Conservation (phyloP, 2,797 vertebrate species). For the Manis pentadactyla region DNA sequence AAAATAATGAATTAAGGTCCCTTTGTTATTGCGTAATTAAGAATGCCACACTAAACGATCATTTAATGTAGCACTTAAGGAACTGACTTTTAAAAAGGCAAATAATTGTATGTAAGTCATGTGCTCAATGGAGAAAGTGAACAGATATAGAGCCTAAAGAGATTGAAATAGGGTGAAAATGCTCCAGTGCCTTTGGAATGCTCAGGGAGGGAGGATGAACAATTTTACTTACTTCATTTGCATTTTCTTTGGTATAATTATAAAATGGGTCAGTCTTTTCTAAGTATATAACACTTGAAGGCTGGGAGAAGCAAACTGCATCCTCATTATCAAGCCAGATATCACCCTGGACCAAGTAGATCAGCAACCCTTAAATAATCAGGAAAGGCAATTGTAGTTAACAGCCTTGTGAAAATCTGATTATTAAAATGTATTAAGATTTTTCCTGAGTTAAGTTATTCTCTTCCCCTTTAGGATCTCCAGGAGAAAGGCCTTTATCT, state of each 20-base stretch:
- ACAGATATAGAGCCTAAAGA: background rate
- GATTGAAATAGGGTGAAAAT: background rate
- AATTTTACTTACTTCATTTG: constrained; percentile 27
- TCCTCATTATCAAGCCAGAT: background rate
- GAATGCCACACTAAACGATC: background rate
- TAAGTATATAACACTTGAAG: background rate
- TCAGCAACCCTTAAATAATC: background rate
- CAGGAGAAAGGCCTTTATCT: background rate
- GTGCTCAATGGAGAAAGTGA: background rate
- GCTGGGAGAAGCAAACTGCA: background rate
- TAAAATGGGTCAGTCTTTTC: background rate
- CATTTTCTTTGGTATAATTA: background rate
- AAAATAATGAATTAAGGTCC: background rate
- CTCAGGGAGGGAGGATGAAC: background rate
- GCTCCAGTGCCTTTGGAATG: background rate
- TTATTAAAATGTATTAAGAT: background rate
- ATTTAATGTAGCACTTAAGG: background rate
- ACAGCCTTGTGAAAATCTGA: background rate
- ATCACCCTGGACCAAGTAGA: background rate
- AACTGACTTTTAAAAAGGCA: background rate
- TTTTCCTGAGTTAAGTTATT: background rate
- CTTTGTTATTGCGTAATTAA: background rate
- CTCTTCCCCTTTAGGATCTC: background rate
- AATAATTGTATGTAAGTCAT: background rate
- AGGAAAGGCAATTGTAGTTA: background rate